These are phyloP conservation scores for Apamea monoglypha DNA, from an alignment of 2,888 invertebrate species.

Conservation along the genomic window DNA sequence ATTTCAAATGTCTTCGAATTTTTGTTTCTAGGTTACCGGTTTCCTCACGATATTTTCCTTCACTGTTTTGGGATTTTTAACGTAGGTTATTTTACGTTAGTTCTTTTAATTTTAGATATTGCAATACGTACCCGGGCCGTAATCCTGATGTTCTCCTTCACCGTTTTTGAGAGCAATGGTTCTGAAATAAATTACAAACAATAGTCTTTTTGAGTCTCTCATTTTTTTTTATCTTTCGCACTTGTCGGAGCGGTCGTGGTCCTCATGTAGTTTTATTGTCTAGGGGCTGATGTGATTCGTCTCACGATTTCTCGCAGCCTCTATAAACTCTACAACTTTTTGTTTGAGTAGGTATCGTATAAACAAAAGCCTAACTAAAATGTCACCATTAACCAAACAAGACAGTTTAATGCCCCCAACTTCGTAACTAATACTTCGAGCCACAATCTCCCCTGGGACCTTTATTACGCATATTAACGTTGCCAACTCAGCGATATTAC, in stretches of 20 bases:
- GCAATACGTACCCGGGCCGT: too few relatives aligned
- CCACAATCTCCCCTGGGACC: slow-evolving; percentile 21
- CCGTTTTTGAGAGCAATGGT: too few relatives aligned
- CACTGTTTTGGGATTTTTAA: too few relatives aligned
- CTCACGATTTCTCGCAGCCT: background rate
- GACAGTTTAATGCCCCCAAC: slow-evolving; percentile 48
- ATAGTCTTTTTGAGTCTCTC: too few relatives aligned
- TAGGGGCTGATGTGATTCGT: background rate
- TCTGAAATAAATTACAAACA: too few relatives aligned
- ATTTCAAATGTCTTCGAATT: too few relatives aligned
- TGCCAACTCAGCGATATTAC: slow-evolving; percentile 58
- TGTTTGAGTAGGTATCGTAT: background rate
- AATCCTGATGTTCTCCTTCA: too few relatives aligned
- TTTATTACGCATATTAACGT: slow-evolving; percentile 49
- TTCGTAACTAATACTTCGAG: slow-evolving; percentile 33
- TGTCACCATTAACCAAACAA: slow-evolving; percentile 27
- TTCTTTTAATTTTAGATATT: too few relatives aligned
- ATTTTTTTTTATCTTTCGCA: too few relatives aligned
- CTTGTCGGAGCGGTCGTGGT: background rate
- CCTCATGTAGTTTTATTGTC: background rate
- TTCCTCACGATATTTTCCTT: too few relatives aligned
- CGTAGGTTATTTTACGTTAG: too few relatives aligned
- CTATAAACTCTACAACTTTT: background rate
- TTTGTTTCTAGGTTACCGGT: too few relatives aligned
- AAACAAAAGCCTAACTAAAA: slow-evolving; percentile 14